These are phyloP conservation scores for Stegostoma tigrinum DNA, from an alignment of 2,113 vertebrate species.

Conservation along the genomic window DNA sequence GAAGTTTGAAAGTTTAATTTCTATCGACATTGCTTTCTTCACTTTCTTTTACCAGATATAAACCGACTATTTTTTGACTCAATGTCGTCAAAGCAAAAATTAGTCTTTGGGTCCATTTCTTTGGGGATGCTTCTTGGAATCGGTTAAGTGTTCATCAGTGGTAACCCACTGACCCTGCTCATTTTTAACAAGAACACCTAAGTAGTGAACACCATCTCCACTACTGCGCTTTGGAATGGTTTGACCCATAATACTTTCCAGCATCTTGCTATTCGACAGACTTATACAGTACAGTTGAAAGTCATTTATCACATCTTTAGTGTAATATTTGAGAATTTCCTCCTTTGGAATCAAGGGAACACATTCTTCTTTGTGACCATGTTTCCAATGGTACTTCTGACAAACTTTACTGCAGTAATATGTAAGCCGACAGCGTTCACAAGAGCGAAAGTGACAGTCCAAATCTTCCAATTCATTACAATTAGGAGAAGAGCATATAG, in stretches of 20 bases:
- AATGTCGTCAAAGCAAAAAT: background rate
- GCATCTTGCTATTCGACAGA: constrained; percentile 26
- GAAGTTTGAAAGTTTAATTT: background rate
- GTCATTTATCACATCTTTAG: constrained; percentile 24
- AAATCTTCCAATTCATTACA: background rate
- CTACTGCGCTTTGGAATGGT: background rate
- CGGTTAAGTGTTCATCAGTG: background rate
- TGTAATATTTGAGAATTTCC: constrained; percentile 11
- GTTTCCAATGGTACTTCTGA: constrained; percentile 33
- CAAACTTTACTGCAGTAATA: constrained; percentile 20
- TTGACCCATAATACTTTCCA: constrained; percentile 31
- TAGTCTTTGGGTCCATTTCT: constrained; percentile 17
- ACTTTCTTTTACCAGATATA: background rate
- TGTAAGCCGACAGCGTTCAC: background rate
- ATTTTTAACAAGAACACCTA: constrained; percentile 28
- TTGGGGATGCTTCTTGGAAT: background rate
- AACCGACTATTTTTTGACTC: background rate
- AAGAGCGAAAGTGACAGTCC: constrained; percentile 9
- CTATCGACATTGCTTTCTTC: background rate
- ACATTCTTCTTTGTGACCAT: constrained; percentile 21
- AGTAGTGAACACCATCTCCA: background rate
- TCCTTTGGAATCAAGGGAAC: constrained; percentile 15
- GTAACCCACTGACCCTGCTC: constrained; percentile 31
- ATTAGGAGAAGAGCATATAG: background rate
- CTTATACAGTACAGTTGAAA: constrained; percentile 33